Percentiles rank a stretch among this genome's conserved stretches.
phyloP scores from a whole-genome alignment of 2,888 invertebrate species.

The Diogma glabrata region DNA sequence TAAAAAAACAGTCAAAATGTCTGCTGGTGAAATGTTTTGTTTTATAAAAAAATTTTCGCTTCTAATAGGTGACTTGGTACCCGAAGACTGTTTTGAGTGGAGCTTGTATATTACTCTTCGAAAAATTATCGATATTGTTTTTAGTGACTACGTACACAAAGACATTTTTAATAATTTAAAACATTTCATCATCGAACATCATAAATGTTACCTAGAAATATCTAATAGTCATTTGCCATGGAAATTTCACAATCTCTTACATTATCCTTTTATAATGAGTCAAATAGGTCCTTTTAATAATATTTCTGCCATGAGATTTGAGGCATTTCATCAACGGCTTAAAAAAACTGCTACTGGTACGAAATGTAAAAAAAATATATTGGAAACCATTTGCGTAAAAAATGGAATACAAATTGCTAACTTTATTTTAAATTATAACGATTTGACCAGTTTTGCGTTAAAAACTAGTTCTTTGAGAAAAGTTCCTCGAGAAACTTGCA shows the following conservation, averaged over 20 bases:
- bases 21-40: conserved; percentile 10
- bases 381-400: conserved; percentile 9
- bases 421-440: conserved; percentile 6
- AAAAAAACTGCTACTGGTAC: conserved; percentile 12
- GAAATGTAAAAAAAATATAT: conserved; percentile 8
- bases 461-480: too few species aligned
- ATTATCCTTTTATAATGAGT: conserved; percentile 19
- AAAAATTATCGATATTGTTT: conserved; percentile 8
- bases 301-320: conserved; percentile 18
- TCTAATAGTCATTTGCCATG: conserved; percentile 17
- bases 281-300: conserved; percentile 17
- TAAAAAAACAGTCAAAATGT: conserved; percentile 9
- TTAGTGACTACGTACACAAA: too few species aligned
- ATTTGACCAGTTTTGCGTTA: too few species aligned
- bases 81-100: conserved; percentile 4
- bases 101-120: background rate
- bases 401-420: background rate
- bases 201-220: conserved; percentile 14
- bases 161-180: conserved; percentile 9
- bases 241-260: conserved; percentile 20
- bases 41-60: too few species aligned
- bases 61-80: conserved; percentile 10
- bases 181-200: conserved; percentile 17
- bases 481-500: too few species aligned
- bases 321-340: conserved; percentile 18